A percentile compares a stretch with the other conserved stretches of the same genome.
These are phyloP conservation scores for Archips xylosteana DNA, from an alignment of 2,888 invertebrate genomes.

Conservation along the genomic window DNA sequence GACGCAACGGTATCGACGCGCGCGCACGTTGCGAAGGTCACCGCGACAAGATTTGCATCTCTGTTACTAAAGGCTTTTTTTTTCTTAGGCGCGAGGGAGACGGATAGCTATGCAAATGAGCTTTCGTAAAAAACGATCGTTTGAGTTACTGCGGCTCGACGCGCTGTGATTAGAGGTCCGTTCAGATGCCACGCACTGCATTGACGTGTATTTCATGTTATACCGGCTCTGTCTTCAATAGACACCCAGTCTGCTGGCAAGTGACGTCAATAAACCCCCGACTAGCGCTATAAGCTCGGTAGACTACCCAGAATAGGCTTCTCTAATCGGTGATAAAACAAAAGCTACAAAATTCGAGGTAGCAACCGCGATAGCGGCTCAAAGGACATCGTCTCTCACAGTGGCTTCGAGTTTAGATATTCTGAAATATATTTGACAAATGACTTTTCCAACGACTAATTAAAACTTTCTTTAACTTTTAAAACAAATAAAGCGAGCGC, in stretches of 20 bases:
- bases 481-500: slow-evolving; percentile 34
- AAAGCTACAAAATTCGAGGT: slow-evolving; percentile 10
- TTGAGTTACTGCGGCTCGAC: slow-evolving; percentile 70
- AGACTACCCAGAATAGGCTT: neutral
- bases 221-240: slow-evolving; percentile 26
- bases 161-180: slow-evolving; percentile 51
- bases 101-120: slow-evolving; percentile 69
- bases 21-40: slow-evolving; percentile 73
- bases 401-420: slow-evolving; percentile 16
- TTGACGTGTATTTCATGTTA: slow-evolving; percentile 32
- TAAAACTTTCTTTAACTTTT: slow-evolving; percentile 39
- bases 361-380: neutral
- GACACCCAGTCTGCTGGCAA: slow-evolving; percentile 27
- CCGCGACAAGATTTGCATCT: slow-evolving; percentile 57
- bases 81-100: slow-evolving; percentile 54
- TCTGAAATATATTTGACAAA: slow-evolving; percentile 36
- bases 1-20: slow-evolving; percentile 75
- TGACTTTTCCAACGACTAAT: slow-evolving; percentile 31
- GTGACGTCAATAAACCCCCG: slow-evolving; percentile 35
- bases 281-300: slow-evolving; percentile 3
- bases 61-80: slow-evolving; percentile 49
- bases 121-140: slow-evolving; percentile 65
- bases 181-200: slow-evolving; percentile 38
- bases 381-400: slow-evolving; percentile 8
- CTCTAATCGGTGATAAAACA: slow-evolving; percentile 7